Conservation (phyloP, 2,113 vertebrate genomes). For the Rhadina sibilatrix region DNA sequence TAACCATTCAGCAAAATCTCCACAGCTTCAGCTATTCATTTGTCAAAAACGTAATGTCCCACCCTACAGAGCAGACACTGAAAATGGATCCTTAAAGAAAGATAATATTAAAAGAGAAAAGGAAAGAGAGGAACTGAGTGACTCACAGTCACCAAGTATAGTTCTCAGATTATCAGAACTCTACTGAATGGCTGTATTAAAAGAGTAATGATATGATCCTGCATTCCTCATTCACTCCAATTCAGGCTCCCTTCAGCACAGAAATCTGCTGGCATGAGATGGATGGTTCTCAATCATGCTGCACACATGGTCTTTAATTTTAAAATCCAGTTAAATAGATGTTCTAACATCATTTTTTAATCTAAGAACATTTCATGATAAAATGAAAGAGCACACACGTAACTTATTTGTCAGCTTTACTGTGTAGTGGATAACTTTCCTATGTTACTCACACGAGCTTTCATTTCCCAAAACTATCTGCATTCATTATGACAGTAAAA, state of each 20-base stretch:
- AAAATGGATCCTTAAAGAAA: conserved; percentile 21
- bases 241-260: conserved; percentile 18
- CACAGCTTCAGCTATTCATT: not conserved
- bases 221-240: conserved; percentile 29
- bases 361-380: conserved; percentile 18
- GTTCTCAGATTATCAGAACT: not conserved
- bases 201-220: conserved; percentile 35
- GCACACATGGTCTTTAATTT: conserved; percentile 42
- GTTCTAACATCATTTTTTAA: conserved; percentile 36
- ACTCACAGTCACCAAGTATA: not conserved
- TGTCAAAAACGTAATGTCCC: not conserved
- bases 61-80: not conserved
- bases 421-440: not conserved
- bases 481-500: conserved; percentile 48
- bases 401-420: conserved; percentile 53
- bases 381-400: conserved; percentile 35
- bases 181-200: not conserved
- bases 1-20: conserved; percentile 26
- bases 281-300: conserved; percentile 30
- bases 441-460: conserved; percentile 26
- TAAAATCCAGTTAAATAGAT: conserved; percentile 31
- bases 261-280: conserved; percentile 24
- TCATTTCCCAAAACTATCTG: conserved; percentile 37
- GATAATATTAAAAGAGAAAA: not conserved
- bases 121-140: not conserved